Percentiles rank a stretch among this genome's conserved stretches.
These are phyloP conservation scores for Tauraco erythrolophus DNA, from an alignment of 2,113 vertebrate species.

Conservation along the genomic window DNA sequence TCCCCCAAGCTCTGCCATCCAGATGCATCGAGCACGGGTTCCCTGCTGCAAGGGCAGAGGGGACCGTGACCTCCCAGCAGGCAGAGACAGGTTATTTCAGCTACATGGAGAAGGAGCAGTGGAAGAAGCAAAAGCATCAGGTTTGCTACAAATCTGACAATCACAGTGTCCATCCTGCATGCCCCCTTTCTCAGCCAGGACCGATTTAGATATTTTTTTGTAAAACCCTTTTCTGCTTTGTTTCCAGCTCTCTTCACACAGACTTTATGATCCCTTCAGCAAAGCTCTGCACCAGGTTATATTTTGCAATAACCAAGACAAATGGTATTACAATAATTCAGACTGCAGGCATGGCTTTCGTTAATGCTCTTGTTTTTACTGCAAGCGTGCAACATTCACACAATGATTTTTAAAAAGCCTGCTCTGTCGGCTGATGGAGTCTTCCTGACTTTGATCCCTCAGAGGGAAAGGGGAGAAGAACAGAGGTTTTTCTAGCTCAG, in stretches of 20 bases:
- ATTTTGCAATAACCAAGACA: constrained; percentile 13
- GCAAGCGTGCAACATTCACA: not conserved
- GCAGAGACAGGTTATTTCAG: not conserved
- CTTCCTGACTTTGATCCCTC: not conserved
- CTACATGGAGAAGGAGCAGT: not conserved
- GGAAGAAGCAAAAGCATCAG: not conserved
- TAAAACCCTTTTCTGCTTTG: not conserved
- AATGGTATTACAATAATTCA: constrained; percentile 20
- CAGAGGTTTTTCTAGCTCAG: not conserved
- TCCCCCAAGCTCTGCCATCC: not conserved
- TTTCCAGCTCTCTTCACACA: not conserved
- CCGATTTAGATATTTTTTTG: not conserved
- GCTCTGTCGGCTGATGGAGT: not conserved
- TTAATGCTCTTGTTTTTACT: not conserved
- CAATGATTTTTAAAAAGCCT: not conserved
- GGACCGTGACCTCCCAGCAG: rapidly evolving
- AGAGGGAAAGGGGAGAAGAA: not conserved
- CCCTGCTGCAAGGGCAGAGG: not conserved
- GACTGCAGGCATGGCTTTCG: not conserved
- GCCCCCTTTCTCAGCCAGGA: not conserved
- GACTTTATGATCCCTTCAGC: constrained; percentile 36
- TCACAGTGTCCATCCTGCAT: rapidly evolving
- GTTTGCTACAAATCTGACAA: not conserved
- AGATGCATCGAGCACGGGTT: not conserved
- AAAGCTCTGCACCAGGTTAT: not conserved